Evolutionary conservation across 35 echinoderm and acorn worm species (phyloP).

Genomic region (Ptychodera flava): DNA sequence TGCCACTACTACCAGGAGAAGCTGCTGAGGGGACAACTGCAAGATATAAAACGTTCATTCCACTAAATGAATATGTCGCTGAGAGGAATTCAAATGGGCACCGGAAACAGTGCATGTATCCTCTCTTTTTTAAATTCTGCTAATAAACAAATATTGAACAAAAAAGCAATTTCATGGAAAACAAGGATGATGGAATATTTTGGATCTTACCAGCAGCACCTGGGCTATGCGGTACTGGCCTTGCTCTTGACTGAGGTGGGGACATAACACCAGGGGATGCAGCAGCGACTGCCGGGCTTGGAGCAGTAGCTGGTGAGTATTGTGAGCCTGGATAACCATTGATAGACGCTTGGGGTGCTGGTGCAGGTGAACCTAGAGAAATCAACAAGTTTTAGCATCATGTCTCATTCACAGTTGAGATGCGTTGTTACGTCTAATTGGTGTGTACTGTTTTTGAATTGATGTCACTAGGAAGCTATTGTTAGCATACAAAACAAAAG

Average conservation of each 20-base stretch:
- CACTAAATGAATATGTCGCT: too few species aligned
- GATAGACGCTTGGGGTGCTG: slow-evolving; percentile 26
- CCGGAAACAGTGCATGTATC: too few species aligned
- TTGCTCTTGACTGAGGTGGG: slow-evolving; percentile 35
- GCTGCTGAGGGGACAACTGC: not conserved
- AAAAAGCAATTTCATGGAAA: too few species aligned
- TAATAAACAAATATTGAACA: too few species aligned
- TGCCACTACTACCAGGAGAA: not conserved
- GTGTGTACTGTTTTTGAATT: too few species aligned
- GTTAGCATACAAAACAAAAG: too few species aligned
- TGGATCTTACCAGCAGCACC: slow-evolving; percentile 14
- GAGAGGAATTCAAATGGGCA: too few species aligned
- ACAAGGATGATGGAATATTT: too few species aligned
- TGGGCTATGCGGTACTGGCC: not conserved
- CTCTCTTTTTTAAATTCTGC: too few species aligned
- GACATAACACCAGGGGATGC: slow-evolving; percentile 17
- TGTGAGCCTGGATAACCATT: slow-evolving; percentile 65
- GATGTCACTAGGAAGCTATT: too few species aligned
- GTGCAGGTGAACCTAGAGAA: slow-evolving; percentile 36
- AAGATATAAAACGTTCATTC: not conserved
- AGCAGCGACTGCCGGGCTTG: slow-evolving; percentile 45
- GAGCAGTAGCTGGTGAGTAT: slow-evolving; percentile 67
- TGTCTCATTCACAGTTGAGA: too few species aligned
- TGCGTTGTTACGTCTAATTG: too few species aligned
- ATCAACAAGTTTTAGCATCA: not conserved